Evolutionary conservation across 2,888 invertebrate genomes (phyloP).

Genomic region (Cerastis rubricosa): DNA sequence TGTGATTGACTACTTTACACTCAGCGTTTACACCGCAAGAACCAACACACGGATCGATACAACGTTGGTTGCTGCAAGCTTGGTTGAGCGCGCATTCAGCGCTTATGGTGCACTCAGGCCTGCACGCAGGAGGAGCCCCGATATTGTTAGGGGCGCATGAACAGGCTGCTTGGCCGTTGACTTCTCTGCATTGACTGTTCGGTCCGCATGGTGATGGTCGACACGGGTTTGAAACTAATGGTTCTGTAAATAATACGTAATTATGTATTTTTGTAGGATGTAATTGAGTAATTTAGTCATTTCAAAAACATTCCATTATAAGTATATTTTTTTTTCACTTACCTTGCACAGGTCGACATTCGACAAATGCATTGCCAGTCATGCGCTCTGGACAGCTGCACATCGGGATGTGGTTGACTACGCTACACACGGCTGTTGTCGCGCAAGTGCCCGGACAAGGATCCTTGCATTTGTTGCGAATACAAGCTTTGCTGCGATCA

Average conservation of each 20-base stretch:
- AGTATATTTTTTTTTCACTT: conserved; percentile 56
- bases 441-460: conserved; percentile 96
- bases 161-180: conserved; percentile 93
- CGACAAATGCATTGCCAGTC: conserved; percentile 93
- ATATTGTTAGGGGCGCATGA: conserved; percentile 92
- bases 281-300: background rate
- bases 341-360: conserved; percentile 91
- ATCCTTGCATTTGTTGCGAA: conserved; percentile 94
- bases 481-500: conserved; percentile 92
- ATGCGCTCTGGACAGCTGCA: conserved; percentile 92
- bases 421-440: conserved; percentile 93
- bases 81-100: conserved; percentile 93
- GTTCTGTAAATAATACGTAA: conserved; percentile 82
- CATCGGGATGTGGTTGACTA: conserved; percentile 92
- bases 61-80: conserved; percentile 93
- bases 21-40: conserved; percentile 93
- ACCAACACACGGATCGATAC: conserved; percentile 93
- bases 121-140: conserved; percentile 92
- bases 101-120: conserved; percentile 94
- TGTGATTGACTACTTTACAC: conserved; percentile 95
- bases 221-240: conserved; percentile 90
- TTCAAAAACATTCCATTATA: background rate
- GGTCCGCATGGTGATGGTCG: conserved; percentile 92
- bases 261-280: background rate
- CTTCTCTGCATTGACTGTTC: conserved; percentile 91